A percentile compares a stretch with the other conserved stretches of the same genome.
Conservation (phyloP, 1,140 invertebrate species). For the Drosophila lowei region DNA sequence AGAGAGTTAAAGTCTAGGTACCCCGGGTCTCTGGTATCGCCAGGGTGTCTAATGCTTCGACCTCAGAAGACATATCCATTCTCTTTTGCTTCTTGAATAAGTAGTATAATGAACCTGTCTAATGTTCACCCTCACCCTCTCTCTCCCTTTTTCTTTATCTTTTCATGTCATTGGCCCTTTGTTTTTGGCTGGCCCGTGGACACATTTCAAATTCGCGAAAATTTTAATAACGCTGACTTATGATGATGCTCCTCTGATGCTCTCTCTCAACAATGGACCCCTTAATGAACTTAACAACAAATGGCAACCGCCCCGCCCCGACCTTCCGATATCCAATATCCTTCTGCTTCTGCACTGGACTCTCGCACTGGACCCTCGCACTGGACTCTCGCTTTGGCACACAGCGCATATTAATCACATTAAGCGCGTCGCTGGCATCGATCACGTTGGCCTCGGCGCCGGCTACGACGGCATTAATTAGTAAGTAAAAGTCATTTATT, state of each 20-base stretch:
- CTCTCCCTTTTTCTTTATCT: constrained; percentile 19
- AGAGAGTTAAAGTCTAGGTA: too few species aligned
- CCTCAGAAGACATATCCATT: not conserved
- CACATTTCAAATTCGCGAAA: constrained; percentile 68
- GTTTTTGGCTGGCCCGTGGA: constrained; percentile 36
- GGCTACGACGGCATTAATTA: constrained; percentile 95
- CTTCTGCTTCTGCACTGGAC: constrained; percentile 38
- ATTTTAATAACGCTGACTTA: constrained; percentile 75
- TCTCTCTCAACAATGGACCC: constrained; percentile 56
- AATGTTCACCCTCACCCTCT: constrained; percentile 44
- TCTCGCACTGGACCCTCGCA: constrained; percentile 16
- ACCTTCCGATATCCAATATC: constrained; percentile 45
- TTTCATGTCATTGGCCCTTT: constrained; percentile 53
- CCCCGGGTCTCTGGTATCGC: too few species aligned
- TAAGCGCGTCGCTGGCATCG: constrained; percentile 92
- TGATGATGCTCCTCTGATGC: constrained; percentile 31
- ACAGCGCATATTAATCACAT: constrained; percentile 97
- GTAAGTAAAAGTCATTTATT: constrained; percentile 87
- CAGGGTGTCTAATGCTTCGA: not conserved
- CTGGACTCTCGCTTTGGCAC: constrained; percentile 6
- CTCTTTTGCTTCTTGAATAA: constrained; percentile 5
- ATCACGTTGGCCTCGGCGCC: constrained; percentile 94
- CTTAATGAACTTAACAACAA: constrained; percentile 70
- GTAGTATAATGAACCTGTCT: constrained; percentile 39
- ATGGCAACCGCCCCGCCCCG: constrained; percentile 28